Base-by-base conservation (phyloP, 2,113 vertebrate species). In the Heloderma charlesbogerti region DNA sequence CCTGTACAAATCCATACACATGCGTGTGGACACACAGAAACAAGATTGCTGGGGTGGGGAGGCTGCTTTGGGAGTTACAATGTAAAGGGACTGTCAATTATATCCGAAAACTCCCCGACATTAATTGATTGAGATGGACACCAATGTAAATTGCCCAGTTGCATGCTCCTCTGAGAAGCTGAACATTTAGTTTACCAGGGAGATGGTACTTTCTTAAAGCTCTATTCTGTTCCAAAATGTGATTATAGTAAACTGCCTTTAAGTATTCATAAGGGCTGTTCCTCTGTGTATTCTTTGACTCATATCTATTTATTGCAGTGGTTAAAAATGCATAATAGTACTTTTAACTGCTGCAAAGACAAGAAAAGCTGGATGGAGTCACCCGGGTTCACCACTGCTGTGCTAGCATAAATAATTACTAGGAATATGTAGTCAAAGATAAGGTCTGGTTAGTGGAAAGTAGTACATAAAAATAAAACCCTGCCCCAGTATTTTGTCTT, bases 181-280 rank as follows among this genome's bases (percentile, higher is more conserved):
- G 66, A 40, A 82, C 29, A 29, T 72, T 89, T 72, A 83, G 37
- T 57, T 67, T 85, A 83, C 85, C 0, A 0, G 22, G 71, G 40
- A 57, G 48, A 48, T 37, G 60, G 3, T 20, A 1, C 3, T 83
- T 48, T 66, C 2, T 3, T 54, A 16, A 9, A 87, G 0, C 84
- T 1, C 9, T 90, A 4, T 34, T 87, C 18, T 5, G 37, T 25
- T 74, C 31, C n/a, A 25, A 10, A 63, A 80, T 90, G 67, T 6
- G 4, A 20, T 92, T 18, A 10, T 92, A 67, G 37, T 79, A 88
- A 88, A 79, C 67, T 66, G 75, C 6, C 37, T 40, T 37, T 37
- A 37, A 69, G 77, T 51, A 37, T 69, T 92, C 0, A 0, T 92
- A n/a, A 1, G 80, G 43, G 40, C 37, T 75, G 87, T 25, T 5